These are phyloP conservation scores for Microctonus brassicae DNA, from an alignment of 2,888 invertebrate genomes.

Conservation along the genomic window DNA sequence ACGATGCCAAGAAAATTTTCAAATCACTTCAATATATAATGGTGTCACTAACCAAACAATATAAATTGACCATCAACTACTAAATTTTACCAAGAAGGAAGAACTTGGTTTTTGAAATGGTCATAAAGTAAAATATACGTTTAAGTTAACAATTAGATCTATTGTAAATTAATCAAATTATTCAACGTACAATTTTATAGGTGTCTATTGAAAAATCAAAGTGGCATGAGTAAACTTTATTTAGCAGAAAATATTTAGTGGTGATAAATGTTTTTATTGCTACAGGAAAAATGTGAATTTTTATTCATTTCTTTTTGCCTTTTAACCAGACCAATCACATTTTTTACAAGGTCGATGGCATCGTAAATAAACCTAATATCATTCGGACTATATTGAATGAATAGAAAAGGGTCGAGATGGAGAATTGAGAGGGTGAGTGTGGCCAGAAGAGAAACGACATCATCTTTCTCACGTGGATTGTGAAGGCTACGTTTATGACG, in stretches of 20 bases:
- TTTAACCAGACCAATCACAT: not conserved
- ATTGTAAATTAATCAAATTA: too few relatives aligned
- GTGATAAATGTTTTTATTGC: not conserved
- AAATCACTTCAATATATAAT: not conserved
- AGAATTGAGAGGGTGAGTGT: not conserved
- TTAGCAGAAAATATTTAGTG: too few relatives aligned
- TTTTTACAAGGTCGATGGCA: conserved; percentile 4
- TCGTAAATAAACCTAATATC: conserved; percentile 17
- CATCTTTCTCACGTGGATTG: conserved; percentile 27
- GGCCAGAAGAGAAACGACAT: conserved; percentile 10
- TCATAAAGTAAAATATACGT: too few relatives aligned
- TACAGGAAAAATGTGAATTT: not conserved
- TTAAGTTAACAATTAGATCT: too few relatives aligned
- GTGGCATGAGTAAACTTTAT: too few relatives aligned
- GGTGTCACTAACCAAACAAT: conserved; percentile 7
- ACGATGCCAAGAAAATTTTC: conserved; percentile 4
- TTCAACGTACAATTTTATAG: too few relatives aligned
- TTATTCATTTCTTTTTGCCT: not conserved
- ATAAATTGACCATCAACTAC: not conserved
- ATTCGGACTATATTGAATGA: conserved; percentile 10
- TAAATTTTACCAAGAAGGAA: too few relatives aligned
- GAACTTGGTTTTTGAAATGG: too few relatives aligned
- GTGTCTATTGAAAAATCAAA: too few relatives aligned
- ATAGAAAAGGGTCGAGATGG: not conserved
- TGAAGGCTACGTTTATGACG: conserved; percentile 54